These are phyloP conservation scores for Merluccius polli DNA, from an alignment of 2,797 vertebrate species.

Conservation along the genomic window DNA sequence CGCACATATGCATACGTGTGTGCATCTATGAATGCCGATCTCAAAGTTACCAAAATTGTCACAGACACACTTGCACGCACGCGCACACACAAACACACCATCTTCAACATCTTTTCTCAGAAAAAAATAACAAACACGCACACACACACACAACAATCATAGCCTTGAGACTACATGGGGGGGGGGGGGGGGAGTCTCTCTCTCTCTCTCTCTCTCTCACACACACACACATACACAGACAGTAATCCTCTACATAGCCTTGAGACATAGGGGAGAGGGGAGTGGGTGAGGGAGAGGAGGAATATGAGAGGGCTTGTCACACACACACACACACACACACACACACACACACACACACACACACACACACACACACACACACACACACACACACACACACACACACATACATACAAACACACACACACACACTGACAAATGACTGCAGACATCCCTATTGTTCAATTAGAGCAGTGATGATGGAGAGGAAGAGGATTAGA, in stretches of 20 bases:
- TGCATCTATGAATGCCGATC: too few species aligned
- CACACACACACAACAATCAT: not conserved
- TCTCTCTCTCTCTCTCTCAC: not conserved
- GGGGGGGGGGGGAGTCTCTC: too few species aligned
- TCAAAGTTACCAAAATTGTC: too few species aligned
- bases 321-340: not conserved
- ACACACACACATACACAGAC: slow-evolving; percentile 2
- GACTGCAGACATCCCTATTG: not conserved
- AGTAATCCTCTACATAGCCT: not conserved
- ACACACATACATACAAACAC: too few species aligned
- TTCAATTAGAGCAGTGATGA: not conserved
- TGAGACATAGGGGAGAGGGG: not conserved
- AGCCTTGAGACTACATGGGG: too few species aligned
- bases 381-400: not conserved
- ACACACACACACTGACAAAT: not conserved
- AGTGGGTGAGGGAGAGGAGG: not conserved
- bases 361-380: slow-evolving; percentile 2
- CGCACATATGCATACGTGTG: not conserved
- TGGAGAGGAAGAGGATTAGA: not conserved
- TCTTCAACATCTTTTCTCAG: too few species aligned
- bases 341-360: not conserved
- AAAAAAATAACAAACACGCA: not conserved
- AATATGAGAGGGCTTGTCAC: not conserved
- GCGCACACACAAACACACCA: slow-evolving; percentile 3
- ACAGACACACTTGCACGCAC: slow-evolving; percentile 1